Evolutionary conservation across 2,797 vertebrate species (phyloP).

Genomic region (Micrastur ruficollis): DNA sequence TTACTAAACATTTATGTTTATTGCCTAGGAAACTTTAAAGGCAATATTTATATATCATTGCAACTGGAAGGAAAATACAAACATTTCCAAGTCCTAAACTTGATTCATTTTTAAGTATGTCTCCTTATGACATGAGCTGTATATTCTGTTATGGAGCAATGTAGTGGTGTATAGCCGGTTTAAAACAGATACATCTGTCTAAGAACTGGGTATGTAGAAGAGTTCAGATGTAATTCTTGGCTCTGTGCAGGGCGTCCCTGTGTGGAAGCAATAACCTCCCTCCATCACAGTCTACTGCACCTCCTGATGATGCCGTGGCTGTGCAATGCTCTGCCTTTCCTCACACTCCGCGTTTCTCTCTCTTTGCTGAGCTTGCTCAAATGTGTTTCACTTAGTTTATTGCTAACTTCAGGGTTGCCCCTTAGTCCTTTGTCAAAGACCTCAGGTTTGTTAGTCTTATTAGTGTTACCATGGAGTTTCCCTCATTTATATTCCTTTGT

Average conservation of each 20-base stretch:
- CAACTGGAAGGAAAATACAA: background rate
- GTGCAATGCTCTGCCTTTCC: background rate
- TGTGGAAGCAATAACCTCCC: background rate
- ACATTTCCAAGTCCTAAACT: background rate
- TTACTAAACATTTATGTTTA: background rate
- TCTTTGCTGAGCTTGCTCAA: background rate
- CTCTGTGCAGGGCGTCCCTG: background rate
- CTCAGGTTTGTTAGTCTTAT: background rate
- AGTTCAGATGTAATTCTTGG: background rate
- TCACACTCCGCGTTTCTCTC: accelerated
- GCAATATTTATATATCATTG: background rate
- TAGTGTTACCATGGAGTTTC: background rate
- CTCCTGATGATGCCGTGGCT: background rate
- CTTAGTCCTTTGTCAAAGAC: background rate
- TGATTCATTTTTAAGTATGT: background rate
- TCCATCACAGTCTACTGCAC: background rate
- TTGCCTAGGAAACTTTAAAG: background rate
- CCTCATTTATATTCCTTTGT: background rate
- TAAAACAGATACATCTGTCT: background rate
- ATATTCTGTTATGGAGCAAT: background rate
- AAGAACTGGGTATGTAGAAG: background rate
- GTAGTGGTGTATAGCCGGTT: background rate
- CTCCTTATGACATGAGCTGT: background rate
- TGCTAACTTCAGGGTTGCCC: background rate
- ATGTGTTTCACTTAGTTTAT: background rate